Evolutionary conservation across 2,113 vertebrate genomes (phyloP).

Genomic region (Ammodytes dubius): DNA sequence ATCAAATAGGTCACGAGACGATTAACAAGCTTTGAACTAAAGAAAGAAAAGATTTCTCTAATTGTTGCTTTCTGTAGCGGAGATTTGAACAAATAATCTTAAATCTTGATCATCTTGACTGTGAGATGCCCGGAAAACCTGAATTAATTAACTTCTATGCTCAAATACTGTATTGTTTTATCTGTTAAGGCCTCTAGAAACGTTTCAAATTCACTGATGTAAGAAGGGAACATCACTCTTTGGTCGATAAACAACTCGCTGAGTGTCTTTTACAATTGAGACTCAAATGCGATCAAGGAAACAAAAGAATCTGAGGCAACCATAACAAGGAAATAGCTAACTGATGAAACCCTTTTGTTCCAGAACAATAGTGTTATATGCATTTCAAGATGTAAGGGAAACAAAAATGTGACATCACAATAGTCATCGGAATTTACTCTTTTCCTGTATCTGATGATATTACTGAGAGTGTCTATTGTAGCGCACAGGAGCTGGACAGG

Average conservation of each 20-base stretch:
- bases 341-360: conserved; percentile 38
- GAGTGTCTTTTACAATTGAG: neutral
- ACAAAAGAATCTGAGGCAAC: conserved; percentile 14
- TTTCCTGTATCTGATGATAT: conserved; percentile 55
- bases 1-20: neutral
- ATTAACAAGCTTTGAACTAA: neutral
- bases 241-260: neutral
- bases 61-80: neutral
- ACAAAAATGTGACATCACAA: conserved; percentile 42
- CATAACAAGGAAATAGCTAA: conserved; percentile 23
- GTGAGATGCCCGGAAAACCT: neutral
- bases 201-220: neutral
- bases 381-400: conserved; percentile 37
- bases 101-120: neutral
- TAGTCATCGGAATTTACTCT: conserved; percentile 27
- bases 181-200: neutral
- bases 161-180: neutral
- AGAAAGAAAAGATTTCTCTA: neutral
- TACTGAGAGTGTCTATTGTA: conserved; percentile 40
- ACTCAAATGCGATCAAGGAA: neutral
- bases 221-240: neutral
- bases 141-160: neutral
- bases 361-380: conserved; percentile 25
- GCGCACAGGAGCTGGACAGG: conserved; percentile 39
- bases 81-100: neutral